A percentile compares a stretch with the other conserved stretches of the same genome.
Evolutionary conservation across 2,113 vertebrate genomes (phyloP).

Genomic region (Neolamprologus longior): DNA sequence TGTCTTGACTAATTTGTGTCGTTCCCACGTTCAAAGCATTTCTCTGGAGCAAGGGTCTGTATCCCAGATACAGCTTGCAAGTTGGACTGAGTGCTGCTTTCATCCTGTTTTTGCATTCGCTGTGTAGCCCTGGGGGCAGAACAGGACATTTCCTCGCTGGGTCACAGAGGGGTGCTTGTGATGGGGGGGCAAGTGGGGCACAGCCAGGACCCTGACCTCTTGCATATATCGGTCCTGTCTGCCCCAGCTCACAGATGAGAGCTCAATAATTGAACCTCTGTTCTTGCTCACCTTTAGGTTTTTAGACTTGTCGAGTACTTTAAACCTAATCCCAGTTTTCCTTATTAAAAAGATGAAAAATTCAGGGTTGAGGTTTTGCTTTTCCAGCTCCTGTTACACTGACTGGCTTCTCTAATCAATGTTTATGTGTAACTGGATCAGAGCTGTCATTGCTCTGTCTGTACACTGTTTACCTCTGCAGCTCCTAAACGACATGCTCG

Average conservation of each 20-base stretch:
- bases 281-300: neutral
- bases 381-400: neutral
- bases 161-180: constrained; percentile 1
- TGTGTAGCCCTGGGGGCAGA: neutral
- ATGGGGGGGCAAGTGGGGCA: neutral
- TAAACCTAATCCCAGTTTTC: neutral
- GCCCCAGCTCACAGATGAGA: neutral
- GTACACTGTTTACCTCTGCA: neutral
- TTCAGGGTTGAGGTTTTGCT: neutral
- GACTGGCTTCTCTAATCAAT: neutral
- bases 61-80: neutral
- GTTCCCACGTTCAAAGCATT: neutral
- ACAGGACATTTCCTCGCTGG: neutral
- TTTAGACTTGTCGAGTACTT: neutral
- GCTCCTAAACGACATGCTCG: neutral
- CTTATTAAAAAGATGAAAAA: neutral
- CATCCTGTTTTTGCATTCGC: neutral
- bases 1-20: neutral
- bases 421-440: neutral
- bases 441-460: neutral
- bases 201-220: neutral
- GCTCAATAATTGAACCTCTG: neutral
- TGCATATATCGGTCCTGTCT: neutral
- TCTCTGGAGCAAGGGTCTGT: neutral
- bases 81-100: neutral